Base-by-base conservation (phyloP, 2,797 vertebrate species). In the Bufotes viridis region DNA sequence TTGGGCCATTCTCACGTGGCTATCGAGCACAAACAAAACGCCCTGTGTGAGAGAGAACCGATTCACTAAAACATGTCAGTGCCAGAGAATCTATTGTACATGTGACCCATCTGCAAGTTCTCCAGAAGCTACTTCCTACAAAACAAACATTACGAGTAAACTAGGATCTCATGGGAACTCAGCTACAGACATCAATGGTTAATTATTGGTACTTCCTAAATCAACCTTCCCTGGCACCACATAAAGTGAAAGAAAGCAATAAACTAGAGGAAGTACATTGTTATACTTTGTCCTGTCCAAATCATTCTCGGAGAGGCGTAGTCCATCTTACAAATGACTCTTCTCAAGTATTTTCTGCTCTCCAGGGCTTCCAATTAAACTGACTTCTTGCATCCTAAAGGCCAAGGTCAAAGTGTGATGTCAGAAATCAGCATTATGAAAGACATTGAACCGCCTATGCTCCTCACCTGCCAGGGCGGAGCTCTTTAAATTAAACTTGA, bases 201-300 rank as follows among this genome's bases (percentile, higher is more conserved):
- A 93, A 92, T 91, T 91, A 90, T 80, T 92, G 92, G 88, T 90
- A 90, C 90, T 95, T 95, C 94, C 93, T 93, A 92, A 86, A 82
- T 91, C 91, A 87, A 91, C 92, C 92, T 90, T 92, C 92, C 91
- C 90, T 95, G 94, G 95, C 93, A 94, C 90, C 88, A 93, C 92
- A 92, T 93, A 91, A 94, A 94, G 93, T 92, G 91, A 93, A 92
- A 26, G 92, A 91, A 91, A 92, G 92, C 90, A 92, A 94, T 95
- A 93, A 94, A 92, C 91, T 60, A 0, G 85, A 94, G 94, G 93
- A 95, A 95, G 93, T 93, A 85, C 94, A 94, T 92, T 90, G 86
- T 90, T 92, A 90, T 89, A 91, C 91, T 95, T 93, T 96, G 93
- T 95, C 93, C 93, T 93, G 92, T 91, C 87, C 91, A 85, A 29